Evolutionary conservation across 2,888 invertebrate genomes (phyloP), one percentile per base, ranked within the genome.

Genomic region (Eulithis testata): DNA sequence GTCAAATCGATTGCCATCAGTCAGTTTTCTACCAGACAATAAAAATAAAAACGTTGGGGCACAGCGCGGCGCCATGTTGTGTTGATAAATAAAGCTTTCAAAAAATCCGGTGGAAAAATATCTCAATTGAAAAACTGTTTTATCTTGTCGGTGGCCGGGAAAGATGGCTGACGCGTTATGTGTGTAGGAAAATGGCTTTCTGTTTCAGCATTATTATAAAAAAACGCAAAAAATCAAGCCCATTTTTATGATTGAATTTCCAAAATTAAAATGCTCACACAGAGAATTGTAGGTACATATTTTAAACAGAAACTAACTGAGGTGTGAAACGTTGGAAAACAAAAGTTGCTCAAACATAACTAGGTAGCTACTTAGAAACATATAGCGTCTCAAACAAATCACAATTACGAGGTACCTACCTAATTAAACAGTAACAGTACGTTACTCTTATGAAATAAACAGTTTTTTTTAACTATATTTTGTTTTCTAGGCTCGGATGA

Each of bases 401-500:
- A 21, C 21, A 21, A 21, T 21, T 37, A 37, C 45, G 6, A 45
- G 12, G 45, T 45, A 45, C 7, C n/a, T 12, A 47, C 8, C 2
- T 14, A 45, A 44, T 11, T 45, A 45, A 45, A 45, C n/a, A n/a
- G n/a, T n/a, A 21, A 21, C 21, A 21, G 21, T 21, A 21, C 21
- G 21, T 21, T 21, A 21, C 21, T 21, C 21, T 21, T 21, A 21
- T 21, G 21, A 21, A 21, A 21, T 21, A 21, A 21, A 21, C 21
- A 21, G 21, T 45, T n/a, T 45, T 45, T 44, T 44, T n/a, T n/a
- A 44, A 11, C 44, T 2, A 44, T 44, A 44, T 12, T 21, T 21
- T 21, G 31, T 49, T 21, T 71, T 69, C 55, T 59, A 73, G 68
- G 55, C 44, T 57, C 49, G 57, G 60, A 54, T 54, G 60, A 65